A percentile compares a stretch with the other conserved stretches of the same genome.
Evolutionary conservation across 2,113 vertebrate species (phyloP).

Genomic region (Elaphurus davidianus): DNA sequence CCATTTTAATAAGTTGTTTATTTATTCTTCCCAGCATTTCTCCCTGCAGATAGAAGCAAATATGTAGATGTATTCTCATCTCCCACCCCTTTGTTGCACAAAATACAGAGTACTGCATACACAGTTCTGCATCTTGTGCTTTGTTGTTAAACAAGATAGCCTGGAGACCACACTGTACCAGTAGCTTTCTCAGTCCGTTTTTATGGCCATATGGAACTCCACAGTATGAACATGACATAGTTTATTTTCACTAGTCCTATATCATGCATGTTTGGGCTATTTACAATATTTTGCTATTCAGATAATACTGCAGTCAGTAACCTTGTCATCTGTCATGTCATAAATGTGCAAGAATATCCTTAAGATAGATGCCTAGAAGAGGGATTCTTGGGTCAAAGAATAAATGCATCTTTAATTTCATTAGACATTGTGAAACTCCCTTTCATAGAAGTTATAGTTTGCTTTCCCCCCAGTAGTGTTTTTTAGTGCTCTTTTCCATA

Average conservation of each 20-base stretch:
- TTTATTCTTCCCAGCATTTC: not conserved
- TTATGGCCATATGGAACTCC: not conserved
- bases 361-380: not conserved
- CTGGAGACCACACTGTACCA: not conserved
- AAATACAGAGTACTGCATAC: not conserved
- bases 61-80: not conserved
- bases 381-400: not conserved
- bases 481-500: not conserved
- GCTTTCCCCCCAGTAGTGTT: not conserved
- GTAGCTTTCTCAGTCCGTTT: not conserved
- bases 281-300: not conserved
- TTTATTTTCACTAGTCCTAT: not conserved
- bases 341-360: not conserved
- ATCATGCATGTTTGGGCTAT: not conserved
- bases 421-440: not conserved
- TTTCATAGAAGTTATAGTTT: not conserved
- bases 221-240: not conserved
- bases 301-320: not conserved
- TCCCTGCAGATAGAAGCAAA: constrained; percentile 8
- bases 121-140: not conserved
- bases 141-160: not conserved
- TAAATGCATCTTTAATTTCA: not conserved
- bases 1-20: not conserved
- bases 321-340: not conserved
- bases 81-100: not conserved